Base-by-base conservation (phyloP, 2,113 vertebrate genomes). In the Pterocles burchelli region DNA sequence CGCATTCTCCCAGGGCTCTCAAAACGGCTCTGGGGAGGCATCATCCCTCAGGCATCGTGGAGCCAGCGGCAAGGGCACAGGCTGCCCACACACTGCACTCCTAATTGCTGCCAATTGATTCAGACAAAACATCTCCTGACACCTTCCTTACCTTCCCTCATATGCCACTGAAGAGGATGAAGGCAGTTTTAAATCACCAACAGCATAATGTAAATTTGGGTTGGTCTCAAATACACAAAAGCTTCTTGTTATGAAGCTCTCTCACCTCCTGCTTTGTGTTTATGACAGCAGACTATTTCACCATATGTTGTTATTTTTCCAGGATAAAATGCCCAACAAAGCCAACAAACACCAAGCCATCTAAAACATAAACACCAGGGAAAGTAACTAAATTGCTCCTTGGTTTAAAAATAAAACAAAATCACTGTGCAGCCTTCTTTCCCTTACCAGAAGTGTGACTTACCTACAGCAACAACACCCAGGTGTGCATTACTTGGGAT, bases 271-370 rank as follows among this genome's bases (percentile, higher is more conserved):
- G 57, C 57, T 92, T 93, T 90, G 82, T 85, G 74, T 84, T 90
- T 87, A 78, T 41, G 88, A 66, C 72, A 96, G 83, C 88, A 93
- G 55, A 83, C 43, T 93, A 76, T 81, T 81, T 89, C 68, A 93
- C 92, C 92, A 72, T 91, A 96, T 86, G 85, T 59, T 90, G 82
- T 67, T 90, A 88, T 90, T 94, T 90, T 93, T 81, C 25, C 45
- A 68, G 52, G 63, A 88, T 75, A 85, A 92, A 88, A 77, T 28
- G 36, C 33, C 75, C 65, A 94, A 54, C 72, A 93, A 93, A 93
- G 59, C 68, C 57, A 94, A 85, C 79, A 89, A 93, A 92, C 52
- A 89, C n/a, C 72, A 92, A 92, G n/a, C 26, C 70, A 57, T 73
- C 36, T 71, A 70, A 91, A 92, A 92, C 33, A 52, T 31, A 96